These are phyloP conservation scores for Phataginus tricuspis DNA, from an alignment of 2,797 vertebrate species.

Conservation along the genomic window DNA sequence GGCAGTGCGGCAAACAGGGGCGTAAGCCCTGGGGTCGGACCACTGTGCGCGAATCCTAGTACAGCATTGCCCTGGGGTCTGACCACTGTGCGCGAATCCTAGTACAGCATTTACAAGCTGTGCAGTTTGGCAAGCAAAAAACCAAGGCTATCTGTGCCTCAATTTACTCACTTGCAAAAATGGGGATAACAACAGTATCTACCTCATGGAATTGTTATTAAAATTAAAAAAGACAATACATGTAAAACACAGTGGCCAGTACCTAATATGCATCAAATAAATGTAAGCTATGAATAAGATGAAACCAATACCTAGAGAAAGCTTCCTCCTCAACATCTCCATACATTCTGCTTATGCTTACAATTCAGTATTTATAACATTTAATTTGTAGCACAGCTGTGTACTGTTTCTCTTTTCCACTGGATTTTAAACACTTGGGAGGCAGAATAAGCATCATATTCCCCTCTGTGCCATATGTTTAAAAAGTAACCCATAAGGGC, in stretches of 20 bases:
- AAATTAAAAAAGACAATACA: neutral
- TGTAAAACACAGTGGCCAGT: neutral
- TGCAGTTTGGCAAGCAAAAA: neutral
- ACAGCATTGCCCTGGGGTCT: neutral
- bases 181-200: neutral
- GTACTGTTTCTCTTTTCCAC: neutral
- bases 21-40: neutral
- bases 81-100: neutral
- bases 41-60: neutral
- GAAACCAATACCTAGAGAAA: neutral
- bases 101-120: neutral
- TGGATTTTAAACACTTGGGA: conserved; percentile 6
- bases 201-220: neutral
- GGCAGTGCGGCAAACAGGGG: neutral
- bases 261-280: neutral
- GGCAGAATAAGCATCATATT: neutral
- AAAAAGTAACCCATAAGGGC: neutral
- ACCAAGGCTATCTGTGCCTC: neutral
- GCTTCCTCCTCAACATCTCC: neutral
- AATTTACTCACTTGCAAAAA: conserved; percentile 8
- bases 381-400: neutral
- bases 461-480: neutral
- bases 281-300: neutral
- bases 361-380: neutral
- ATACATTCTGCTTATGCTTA: neutral